Conservation (phyloP, 2,797 vertebrate species). For the Platalea minor region DNA sequence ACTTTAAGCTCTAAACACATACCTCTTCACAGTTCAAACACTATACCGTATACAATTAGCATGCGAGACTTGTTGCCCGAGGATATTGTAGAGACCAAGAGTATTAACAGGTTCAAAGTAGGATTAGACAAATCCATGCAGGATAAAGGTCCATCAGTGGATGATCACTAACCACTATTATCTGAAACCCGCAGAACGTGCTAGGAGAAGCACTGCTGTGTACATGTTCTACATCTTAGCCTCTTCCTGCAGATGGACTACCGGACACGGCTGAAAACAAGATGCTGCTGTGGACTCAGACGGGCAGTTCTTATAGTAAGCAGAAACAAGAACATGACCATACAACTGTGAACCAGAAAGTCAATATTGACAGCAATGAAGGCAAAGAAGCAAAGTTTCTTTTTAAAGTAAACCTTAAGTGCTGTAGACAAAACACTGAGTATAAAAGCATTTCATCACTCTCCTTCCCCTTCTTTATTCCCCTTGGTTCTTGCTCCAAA, state of each 20-base stretch:
- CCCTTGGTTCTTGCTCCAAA: background rate
- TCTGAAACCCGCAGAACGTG: background rate
- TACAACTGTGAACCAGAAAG: background rate
- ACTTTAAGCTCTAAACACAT: background rate
- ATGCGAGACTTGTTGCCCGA: background rate
- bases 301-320: background rate
- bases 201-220: background rate
- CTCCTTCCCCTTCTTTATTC: background rate
- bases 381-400: background rate
- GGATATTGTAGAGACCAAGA: background rate
- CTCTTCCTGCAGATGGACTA: background rate
- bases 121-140: conserved; percentile 39
- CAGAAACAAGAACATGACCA: background rate
- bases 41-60: background rate
- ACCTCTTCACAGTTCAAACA: background rate
- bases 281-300: background rate
- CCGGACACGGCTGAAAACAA: accelerated
- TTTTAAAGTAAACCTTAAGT: background rate
- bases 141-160: conserved; percentile 38
- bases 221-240: background rate
- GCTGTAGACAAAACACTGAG: background rate
- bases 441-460: background rate
- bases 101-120: conserved; percentile 39
- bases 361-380: background rate
- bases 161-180: conserved; percentile 5